These are phyloP conservation scores for Calephelis virginiensis DNA, from an alignment of 1,140 invertebrate genomes.

Conservation along the genomic window DNA sequence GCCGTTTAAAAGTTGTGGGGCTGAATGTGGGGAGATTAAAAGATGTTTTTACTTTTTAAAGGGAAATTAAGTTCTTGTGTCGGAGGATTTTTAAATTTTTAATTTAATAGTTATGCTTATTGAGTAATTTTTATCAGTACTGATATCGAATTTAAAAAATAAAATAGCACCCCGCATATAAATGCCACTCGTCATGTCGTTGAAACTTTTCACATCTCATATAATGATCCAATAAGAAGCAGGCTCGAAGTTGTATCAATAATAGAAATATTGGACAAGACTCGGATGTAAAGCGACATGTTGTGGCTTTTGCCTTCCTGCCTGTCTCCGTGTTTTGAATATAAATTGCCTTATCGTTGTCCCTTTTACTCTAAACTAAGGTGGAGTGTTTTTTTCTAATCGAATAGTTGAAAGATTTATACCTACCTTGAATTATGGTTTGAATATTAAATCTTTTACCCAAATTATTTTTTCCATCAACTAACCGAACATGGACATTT, in stretches of 20 bases:
- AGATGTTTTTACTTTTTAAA: too few relatives aligned
- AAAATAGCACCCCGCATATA: not conserved
- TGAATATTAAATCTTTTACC: too few relatives aligned
- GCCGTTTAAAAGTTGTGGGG: too few relatives aligned
- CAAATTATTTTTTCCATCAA: too few relatives aligned
- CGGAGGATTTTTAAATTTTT: too few relatives aligned
- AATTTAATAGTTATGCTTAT: too few relatives aligned
- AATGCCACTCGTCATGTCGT: conserved; percentile 18
- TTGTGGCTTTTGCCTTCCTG: conserved; percentile 65
- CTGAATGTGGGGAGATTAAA: too few relatives aligned
- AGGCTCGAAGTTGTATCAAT: conserved; percentile 43
- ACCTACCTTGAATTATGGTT: not conserved
- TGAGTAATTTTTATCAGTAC: too few relatives aligned
- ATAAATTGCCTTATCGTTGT: conserved; percentile 38
- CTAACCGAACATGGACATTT: too few relatives aligned
- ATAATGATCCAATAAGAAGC: conserved; percentile 29
- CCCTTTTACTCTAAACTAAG: conserved; percentile 40
- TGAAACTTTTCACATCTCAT: conserved; percentile 28
- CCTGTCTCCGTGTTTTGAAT: conserved; percentile 46
- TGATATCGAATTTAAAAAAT: not conserved
- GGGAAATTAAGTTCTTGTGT: too few relatives aligned
- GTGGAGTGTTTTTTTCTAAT: conserved; percentile 49
- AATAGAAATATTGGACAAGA: conserved; percentile 59
- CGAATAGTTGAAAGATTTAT: conserved; percentile 40
- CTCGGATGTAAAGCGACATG: conserved; percentile 58